Evolutionary conservation across 2,113 vertebrate genomes (phyloP).

Genomic region (Odobenus rosmarus): DNA sequence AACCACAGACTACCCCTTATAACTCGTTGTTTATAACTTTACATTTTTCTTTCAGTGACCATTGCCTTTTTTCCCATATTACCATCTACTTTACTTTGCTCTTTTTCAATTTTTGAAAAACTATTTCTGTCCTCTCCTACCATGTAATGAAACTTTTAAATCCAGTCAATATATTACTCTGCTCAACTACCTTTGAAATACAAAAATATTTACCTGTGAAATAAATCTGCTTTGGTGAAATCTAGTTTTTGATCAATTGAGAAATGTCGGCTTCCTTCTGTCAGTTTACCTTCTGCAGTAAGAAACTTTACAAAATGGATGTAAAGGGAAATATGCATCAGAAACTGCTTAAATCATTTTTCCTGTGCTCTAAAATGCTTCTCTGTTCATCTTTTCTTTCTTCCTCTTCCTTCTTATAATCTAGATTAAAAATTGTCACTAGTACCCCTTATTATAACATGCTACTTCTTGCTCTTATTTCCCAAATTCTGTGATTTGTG

Average conservation of each 20-base stretch:
- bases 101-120: conserved; percentile 32
- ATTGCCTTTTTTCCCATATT: neutral
- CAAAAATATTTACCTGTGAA: conserved; percentile 42
- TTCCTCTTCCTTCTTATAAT: neutral
- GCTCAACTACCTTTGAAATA: neutral
- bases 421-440: neutral
- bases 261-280: conserved; percentile 42
- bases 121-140: neutral
- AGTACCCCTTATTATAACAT: neutral
- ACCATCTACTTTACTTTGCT: neutral
- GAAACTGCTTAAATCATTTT: conserved; percentile 15
- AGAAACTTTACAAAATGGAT: conserved; percentile 16
- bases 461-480: neutral
- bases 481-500: conserved; percentile 39
- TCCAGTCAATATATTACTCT: neutral
- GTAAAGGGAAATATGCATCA: neutral
- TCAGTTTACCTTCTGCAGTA: neutral
- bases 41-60: neutral
- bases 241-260: conserved; percentile 16
- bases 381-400: neutral
- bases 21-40: neutral
- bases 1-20: neutral
- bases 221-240: conserved; percentile 41
- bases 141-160: conserved; percentile 25
- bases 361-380: neutral